phyloP scores from a whole-genome alignment of 1,140 invertebrate species.

The Macrobrachium nipponense region DNA sequence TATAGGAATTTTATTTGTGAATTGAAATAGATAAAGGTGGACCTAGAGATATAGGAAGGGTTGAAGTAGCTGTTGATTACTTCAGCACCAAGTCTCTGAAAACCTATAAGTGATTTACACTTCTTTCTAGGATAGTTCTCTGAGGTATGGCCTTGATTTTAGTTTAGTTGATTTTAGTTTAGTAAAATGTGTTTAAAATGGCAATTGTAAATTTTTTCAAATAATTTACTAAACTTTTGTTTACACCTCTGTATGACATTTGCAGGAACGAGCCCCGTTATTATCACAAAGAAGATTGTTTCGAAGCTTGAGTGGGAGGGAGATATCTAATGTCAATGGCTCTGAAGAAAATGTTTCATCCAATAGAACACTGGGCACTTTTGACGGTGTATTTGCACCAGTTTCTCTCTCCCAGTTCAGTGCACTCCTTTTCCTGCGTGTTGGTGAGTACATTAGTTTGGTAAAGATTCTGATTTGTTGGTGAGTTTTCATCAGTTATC shows the following conservation, averaged over 20 bases:
- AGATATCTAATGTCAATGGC: conserved; percentile 29
- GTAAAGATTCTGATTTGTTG: neutral
- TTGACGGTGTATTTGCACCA: conserved; percentile 97
- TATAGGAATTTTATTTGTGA: no score
- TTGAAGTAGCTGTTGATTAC: no score
- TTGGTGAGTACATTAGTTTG: conserved; percentile 86
- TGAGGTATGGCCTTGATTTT: no score
- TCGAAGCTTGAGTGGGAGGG: conserved; percentile 64
- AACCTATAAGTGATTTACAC: no score
- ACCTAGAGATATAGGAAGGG: no score
- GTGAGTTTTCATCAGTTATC: neutral
- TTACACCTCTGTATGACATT: neutral
- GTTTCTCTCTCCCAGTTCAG: conserved; percentile 99
- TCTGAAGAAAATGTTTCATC: conserved; percentile 29
- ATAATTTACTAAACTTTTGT: no score
- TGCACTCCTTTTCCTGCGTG: conserved; percentile 94
- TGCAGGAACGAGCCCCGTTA: conserved; percentile 41
- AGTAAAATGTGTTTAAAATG: no score
- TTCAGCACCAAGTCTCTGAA: no score
- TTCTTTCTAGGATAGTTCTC: no score
- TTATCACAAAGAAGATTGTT: conserved; percentile 60
- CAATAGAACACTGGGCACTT: conserved; percentile 84
- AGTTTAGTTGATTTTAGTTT: no score
- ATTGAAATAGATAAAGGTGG: no score
- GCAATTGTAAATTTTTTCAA: no score